Percentiles rank a stretch among this genome's conserved stretches.
These are phyloP conservation scores for Orussus abietinus DNA, from an alignment of 1,140 invertebrate genomes.

Conservation along the genomic window DNA sequence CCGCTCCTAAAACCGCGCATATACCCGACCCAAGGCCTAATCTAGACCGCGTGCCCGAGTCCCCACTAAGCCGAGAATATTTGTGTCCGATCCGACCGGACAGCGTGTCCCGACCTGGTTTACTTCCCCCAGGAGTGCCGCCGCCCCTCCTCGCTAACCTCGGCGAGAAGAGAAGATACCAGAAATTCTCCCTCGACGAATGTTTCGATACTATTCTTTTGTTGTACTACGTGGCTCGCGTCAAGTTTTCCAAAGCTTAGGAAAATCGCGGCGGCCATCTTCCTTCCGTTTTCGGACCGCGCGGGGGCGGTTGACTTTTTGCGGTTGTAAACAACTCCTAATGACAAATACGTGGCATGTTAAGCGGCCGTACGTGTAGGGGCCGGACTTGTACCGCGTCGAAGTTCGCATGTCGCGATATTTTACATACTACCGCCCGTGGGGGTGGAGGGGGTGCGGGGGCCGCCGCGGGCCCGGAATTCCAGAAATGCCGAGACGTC, in stretches of 20 bases:
- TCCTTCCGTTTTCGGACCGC: too few species aligned
- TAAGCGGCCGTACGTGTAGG: slow-evolving; percentile 20
- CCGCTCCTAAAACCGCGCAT: slow-evolving; percentile 32
- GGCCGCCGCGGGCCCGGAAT: too few species aligned
- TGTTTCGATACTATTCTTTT: too few species aligned
- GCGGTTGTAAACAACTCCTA: not conserved
- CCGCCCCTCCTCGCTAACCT: too few species aligned
- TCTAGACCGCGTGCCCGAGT: slow-evolving; percentile 36
- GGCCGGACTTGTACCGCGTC: slow-evolving; percentile 18
- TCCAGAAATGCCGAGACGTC: too few species aligned
- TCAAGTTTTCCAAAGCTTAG: too few species aligned
- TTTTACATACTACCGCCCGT: slow-evolving; percentile 13
- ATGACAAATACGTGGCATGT: slow-evolving; percentile 16
- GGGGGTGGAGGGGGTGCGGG: not conserved
- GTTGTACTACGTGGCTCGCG: too few species aligned
- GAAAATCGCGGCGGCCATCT: too few species aligned
- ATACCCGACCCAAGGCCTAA: slow-evolving; percentile 33
- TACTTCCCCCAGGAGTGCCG: too few species aligned
- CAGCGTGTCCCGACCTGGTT: slow-evolving; percentile 35
- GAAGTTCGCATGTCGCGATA: slow-evolving; percentile 24
- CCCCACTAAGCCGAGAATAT: slow-evolving; percentile 40
- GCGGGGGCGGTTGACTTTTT: too few species aligned
- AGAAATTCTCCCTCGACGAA: too few species aligned
- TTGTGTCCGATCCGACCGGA: slow-evolving; percentile 32
- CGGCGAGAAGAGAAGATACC: too few species aligned